Conservation (phyloP, 2,797 vertebrate genomes). For the Enteromius radiatus region DNA sequence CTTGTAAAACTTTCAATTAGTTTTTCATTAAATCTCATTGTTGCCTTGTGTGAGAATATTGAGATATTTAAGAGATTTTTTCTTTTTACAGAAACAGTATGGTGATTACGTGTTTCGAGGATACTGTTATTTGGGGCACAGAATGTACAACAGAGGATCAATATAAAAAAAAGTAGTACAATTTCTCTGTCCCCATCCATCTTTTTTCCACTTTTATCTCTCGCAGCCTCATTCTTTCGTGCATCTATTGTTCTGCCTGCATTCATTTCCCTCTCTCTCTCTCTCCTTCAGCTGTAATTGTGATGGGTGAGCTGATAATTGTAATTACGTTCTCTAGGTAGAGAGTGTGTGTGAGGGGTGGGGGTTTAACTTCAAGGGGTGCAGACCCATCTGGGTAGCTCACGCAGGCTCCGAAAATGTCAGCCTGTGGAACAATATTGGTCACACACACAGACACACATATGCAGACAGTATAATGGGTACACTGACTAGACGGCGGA, state of each 20-base stretch:
- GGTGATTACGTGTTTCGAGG: background rate
- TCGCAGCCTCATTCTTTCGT: constrained; percentile 21
- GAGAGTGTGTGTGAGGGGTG: constrained; percentile 30
- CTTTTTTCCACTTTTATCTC: constrained; percentile 35
- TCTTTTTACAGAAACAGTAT: background rate
- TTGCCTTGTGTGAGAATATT: background rate
- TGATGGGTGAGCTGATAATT: constrained; percentile 56
- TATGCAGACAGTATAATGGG: constrained; percentile 32
- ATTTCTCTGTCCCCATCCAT: constrained; percentile 6
- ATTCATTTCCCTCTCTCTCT: constrained; percentile 9
- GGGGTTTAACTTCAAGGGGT: constrained; percentile 41
- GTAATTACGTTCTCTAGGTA: constrained; percentile 54
- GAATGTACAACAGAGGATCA: constrained; percentile 2
- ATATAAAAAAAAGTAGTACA: background rate
- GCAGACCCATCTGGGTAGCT: constrained; percentile 40
- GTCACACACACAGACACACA: background rate
- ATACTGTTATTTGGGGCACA: background rate
- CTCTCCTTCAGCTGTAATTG: constrained; percentile 35
- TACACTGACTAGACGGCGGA: constrained; percentile 40
- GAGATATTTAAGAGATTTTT: background rate
- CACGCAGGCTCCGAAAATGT: constrained; percentile 51
- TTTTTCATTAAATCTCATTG: background rate
- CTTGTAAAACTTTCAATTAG: background rate
- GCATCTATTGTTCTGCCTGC: constrained; percentile 22
- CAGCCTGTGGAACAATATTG: constrained; percentile 46